Evolutionary conservation across 2,113 vertebrate species (phyloP).

Genomic region (Atlantisia rogersi): DNA sequence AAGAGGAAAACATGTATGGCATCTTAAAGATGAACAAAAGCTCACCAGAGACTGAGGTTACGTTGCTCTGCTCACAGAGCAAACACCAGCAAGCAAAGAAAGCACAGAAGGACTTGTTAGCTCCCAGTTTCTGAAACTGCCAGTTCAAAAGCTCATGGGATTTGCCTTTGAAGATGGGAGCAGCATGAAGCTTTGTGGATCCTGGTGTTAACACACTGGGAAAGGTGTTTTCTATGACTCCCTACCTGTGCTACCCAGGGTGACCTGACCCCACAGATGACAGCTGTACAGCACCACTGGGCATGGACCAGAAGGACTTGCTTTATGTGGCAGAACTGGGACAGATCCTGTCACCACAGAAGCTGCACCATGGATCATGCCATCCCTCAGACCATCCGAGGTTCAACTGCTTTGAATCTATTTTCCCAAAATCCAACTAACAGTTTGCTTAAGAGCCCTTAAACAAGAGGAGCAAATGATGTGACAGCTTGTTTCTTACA

Average conservation of each 20-base stretch:
- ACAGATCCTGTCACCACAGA: background rate
- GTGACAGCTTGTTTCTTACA: background rate
- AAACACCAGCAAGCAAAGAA: background rate
- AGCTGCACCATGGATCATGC: too few species aligned
- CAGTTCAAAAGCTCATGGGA: background rate
- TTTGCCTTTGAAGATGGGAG: background rate
- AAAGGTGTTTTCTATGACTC: background rate
- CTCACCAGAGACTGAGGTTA: background rate
- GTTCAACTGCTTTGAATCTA: background rate
- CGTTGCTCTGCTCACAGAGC: background rate
- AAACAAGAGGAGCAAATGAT: background rate
- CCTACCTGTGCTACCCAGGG: background rate
- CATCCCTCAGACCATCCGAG: background rate
- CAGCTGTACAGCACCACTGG: fast-evolving
- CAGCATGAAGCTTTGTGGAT: conserved; percentile 12
- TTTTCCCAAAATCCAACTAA: background rate
- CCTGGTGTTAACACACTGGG: too few species aligned
- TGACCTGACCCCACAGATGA: background rate
- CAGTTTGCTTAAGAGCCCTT: background rate
- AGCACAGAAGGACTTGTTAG: background rate
- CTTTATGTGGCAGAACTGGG: background rate
- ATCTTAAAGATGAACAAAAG: background rate
- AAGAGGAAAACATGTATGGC: background rate
- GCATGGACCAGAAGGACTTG: background rate
- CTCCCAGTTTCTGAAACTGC: background rate